A percentile compares a stretch with the other conserved stretches of the same genome.
Conservation (phyloP, 2,113 vertebrate species). For the Malurus cyaneus region DNA sequence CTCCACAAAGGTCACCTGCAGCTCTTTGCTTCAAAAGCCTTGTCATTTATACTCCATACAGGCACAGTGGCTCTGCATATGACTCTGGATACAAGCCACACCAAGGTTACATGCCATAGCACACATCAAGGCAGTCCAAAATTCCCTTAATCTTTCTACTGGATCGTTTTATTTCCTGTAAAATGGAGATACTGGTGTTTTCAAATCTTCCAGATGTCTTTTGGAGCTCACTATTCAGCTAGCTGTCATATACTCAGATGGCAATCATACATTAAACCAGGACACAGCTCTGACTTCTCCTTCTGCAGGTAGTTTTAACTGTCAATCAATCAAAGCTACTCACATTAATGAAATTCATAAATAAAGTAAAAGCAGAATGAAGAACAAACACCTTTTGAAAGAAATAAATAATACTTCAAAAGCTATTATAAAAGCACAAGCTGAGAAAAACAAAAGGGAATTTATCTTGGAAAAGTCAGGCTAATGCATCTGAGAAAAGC, state of each 20-base stretch:
- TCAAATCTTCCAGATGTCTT: neutral
- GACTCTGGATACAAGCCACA: neutral
- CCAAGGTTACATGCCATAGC: accelerated
- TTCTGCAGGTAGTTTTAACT: neutral
- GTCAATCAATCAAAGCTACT: conserved; percentile 39
- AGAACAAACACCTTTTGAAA: neutral
- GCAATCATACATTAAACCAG: neutral
- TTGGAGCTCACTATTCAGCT: neutral
- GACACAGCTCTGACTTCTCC: neutral
- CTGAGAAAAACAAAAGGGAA: neutral
- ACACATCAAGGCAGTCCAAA: neutral
- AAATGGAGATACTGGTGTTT: neutral
- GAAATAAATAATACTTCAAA: neutral
- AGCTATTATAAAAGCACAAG: neutral
- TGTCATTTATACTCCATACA: neutral
- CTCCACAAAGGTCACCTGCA: neutral
- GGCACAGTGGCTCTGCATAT: neutral
- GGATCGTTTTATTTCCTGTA: neutral
- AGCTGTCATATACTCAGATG: neutral
- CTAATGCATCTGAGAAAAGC: neutral
- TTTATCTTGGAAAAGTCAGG: neutral
- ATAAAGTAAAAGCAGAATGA: neutral
- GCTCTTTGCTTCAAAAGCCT: neutral
- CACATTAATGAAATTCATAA: conserved; percentile 34
- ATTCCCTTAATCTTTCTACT: neutral